phyloP scores from a whole-genome alignment of 2,888 invertebrate species.

The Diarsia dahlii region DNA sequence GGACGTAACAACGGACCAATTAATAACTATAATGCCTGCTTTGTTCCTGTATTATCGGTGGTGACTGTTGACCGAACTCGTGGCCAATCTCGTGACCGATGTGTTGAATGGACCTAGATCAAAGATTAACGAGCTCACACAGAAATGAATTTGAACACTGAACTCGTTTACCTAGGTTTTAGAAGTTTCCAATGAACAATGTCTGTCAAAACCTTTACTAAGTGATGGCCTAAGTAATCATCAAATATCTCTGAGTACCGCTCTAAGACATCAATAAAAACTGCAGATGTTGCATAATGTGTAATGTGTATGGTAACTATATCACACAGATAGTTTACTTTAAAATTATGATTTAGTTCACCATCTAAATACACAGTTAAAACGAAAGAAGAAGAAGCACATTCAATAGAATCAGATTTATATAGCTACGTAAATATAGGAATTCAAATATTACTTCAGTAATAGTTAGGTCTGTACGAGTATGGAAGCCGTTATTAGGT shows the following conservation, averaged over 20 bases:
- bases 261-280: too few relatives aligned
- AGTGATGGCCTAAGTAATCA: too few relatives aligned
- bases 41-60: constrained; percentile 47
- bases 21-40: constrained; percentile 67
- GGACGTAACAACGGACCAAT: constrained; percentile 69
- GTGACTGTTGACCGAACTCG: constrained; percentile 56
- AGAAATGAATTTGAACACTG: background rate
- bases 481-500: constrained; percentile 72
- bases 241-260: too few relatives aligned
- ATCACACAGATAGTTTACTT: too few relatives aligned
- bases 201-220: too few relatives aligned
- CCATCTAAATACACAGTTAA: too few relatives aligned
- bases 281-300: too few relatives aligned
- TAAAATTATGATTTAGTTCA: too few relatives aligned
- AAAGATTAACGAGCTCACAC: background rate
- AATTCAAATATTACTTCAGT: background rate
- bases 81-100: constrained; percentile 57
- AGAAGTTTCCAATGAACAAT: background rate
- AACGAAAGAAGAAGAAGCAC: background rate
- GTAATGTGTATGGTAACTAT: too few relatives aligned
- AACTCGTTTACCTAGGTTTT: background rate
- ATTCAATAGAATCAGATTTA: background rate
- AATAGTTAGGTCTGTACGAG: background rate
- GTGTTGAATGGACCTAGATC: constrained; percentile 2
- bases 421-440: background rate